Base-by-base conservation (phyloP, 1,140 invertebrate genomes). In the Lysiphlebus fabarum region DNA sequence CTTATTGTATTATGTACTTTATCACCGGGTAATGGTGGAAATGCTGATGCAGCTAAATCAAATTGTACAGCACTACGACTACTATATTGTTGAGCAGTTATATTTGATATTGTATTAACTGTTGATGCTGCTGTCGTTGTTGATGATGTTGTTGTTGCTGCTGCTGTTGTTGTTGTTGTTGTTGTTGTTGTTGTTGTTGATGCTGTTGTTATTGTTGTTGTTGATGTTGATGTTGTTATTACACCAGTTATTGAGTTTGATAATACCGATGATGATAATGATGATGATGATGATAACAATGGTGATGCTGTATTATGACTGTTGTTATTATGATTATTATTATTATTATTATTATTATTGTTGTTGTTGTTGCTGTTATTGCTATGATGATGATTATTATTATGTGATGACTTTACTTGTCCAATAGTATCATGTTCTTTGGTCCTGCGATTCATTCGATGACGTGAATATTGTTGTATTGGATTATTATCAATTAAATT, bases 11-110 rank as follows among this genome's bases (percentile, higher is more conserved):
- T 45, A 57, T 80, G 74, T 42, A 70, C 68, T 47, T 75, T 77
- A 50, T 80, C 67, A 65, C 88, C 87, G 47, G 90, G 90, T 72
- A 93, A 81, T 53, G 91, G 91, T 55, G 91, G 91, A 74, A 93
- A 93, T 50, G 90, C 86, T 42, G 87, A 83, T 61, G 88, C 88
- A 75, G 90, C 89, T 54, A 93, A 79, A 73, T 92, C 91, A 78
- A 93, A 93, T 68, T 90, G 84, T 26, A 83, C 79, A 48, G 62
- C 53, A 55, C 79, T 79, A 68, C 78, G 67, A 49, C 75, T 78
- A 60, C 74, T 73, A 62, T 73, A 72, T 70, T 62, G 44, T 63
- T 65, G 54, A 67, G 55, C 61, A 59, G 41, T 33, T 62, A 56
- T 61, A 72, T 63, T 62, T 72, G 58, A 61, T 53, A 64, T 53